Evolutionary conservation across 2,888 invertebrate species (phyloP).

Genomic region (Perdita meconis): DNA sequence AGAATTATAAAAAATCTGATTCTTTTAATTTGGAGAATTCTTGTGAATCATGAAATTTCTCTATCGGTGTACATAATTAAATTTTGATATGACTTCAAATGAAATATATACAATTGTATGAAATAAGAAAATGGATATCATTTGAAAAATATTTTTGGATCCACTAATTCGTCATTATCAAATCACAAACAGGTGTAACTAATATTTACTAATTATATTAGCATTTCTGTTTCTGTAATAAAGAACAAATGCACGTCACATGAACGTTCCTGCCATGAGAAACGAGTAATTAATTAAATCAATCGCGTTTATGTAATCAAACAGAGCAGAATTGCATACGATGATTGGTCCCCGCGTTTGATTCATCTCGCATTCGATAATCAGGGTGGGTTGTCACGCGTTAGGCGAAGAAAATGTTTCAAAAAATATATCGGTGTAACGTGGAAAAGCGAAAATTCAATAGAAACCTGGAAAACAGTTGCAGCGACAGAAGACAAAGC

Average conservation of each 20-base stretch:
- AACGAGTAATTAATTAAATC: conserved; percentile 22
- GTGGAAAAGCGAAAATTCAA: background rate
- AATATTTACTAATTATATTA: background rate
- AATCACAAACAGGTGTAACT: background rate
- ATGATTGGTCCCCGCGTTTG: background rate
- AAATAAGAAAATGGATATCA: too few species aligned
- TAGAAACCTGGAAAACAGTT: background rate
- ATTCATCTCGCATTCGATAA: conserved; percentile 6
- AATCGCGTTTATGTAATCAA: conserved; percentile 26
- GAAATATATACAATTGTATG: too few species aligned
- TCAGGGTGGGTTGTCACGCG: background rate
- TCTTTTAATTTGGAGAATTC: too few species aligned
- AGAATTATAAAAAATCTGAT: too few species aligned
- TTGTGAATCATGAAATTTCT: too few species aligned
- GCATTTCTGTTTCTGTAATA: background rate
- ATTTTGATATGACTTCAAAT: too few species aligned
- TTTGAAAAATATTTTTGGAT: too few species aligned
- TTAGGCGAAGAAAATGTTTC: background rate
- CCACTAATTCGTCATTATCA: background rate
- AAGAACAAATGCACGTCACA: conserved; percentile 1
- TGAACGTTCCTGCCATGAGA: background rate
- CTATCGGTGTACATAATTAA: too few species aligned
- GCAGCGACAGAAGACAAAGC: too few species aligned
- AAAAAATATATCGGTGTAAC: background rate
- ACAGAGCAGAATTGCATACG: background rate